Evolutionary conservation across 92 coral and sea anemone species (phyloP).

Genomic region (Palythoa heliodiscus): DNA sequence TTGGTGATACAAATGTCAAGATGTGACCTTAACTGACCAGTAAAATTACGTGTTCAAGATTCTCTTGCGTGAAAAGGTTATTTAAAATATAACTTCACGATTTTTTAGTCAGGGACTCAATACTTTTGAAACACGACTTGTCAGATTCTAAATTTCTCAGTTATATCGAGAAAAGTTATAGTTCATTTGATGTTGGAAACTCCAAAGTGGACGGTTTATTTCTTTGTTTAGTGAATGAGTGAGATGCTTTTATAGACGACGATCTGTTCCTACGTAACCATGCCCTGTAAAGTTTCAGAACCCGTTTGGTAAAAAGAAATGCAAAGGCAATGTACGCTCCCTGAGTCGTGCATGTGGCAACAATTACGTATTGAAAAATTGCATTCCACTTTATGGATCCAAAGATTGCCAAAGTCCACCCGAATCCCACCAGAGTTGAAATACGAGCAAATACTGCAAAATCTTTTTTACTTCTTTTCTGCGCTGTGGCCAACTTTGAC

Average conservation of each 20-base stretch:
- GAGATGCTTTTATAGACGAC: background rate
- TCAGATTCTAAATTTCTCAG: background rate
- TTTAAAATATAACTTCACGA: no score
- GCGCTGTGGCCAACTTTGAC: no score
- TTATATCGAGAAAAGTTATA: background rate
- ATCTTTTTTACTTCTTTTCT: no score
- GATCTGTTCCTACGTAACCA: background rate
- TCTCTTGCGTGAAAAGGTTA: no score
- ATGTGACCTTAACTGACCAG: no score
- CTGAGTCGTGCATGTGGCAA: slow-evolving; percentile 50
- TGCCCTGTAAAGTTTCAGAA: slow-evolving; percentile 21
- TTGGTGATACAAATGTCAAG: no score
- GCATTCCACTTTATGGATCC: no score
- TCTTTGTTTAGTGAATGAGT: background rate
- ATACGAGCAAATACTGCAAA: slow-evolving; percentile 58
- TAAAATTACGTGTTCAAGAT: no score
- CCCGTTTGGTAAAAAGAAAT: slow-evolving; percentile 45
- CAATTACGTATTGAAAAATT: slow-evolving; percentile 58
- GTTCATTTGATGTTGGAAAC: no score
- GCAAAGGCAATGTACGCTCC: slow-evolving; percentile 69
- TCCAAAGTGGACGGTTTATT: background rate
- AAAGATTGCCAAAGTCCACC: no score
- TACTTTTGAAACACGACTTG: no score
- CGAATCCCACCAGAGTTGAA: slow-evolving; percentile 69
- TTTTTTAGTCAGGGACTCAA: no score